Evolutionary conservation across 2,888 invertebrate species (phyloP), one percentile per base, ranked within the genome.

Genomic region (Netelia fuscicornis): DNA sequence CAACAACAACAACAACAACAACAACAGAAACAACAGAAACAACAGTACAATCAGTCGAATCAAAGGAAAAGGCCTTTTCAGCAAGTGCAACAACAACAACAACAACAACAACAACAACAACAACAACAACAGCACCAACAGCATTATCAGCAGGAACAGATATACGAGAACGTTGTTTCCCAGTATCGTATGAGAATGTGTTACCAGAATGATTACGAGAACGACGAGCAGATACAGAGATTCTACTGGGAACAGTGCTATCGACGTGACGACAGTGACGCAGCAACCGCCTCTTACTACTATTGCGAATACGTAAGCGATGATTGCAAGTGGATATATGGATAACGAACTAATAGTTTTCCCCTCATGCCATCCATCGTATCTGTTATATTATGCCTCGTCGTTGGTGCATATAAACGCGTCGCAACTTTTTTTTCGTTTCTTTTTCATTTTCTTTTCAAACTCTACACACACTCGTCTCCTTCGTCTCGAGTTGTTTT

Each of bases 171-270:
- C 83, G 89, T 91, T n/a, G 92, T 93, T 23, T 93, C 93, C 1
- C 92, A 92, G 82, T 93, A 93, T 86, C 93, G 91, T 9, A 93
- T 93, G 93, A 92, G 91, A 83, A 93, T 93, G 93, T 93, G 93
- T 86, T 93, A 93, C 77, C 93, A 93, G 78, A 93, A 93, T 84
- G 93, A 93, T 85, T 93, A 93, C 86, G 93, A 93, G 84, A 93
- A 93, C 86, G 93, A 93, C 88, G 93, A 93, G 86, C 93, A 94
- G 87, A 94, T 94, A 77, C 93, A 94, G 86, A 88, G 93, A 64
- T 94, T 94, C 71, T 94, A 94, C 81, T 94, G 93, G 93, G 93
- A 94, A 78, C 93, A 94, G 89, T 94, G 93, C 87, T 93, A 93
- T 84, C 89, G 92, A 44, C 90, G 92, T 30, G 91, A 93, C 81